These are phyloP conservation scores for Monomorium pharaonis DNA, from an alignment of 1,140 invertebrate species.

Conservation along the genomic window DNA sequence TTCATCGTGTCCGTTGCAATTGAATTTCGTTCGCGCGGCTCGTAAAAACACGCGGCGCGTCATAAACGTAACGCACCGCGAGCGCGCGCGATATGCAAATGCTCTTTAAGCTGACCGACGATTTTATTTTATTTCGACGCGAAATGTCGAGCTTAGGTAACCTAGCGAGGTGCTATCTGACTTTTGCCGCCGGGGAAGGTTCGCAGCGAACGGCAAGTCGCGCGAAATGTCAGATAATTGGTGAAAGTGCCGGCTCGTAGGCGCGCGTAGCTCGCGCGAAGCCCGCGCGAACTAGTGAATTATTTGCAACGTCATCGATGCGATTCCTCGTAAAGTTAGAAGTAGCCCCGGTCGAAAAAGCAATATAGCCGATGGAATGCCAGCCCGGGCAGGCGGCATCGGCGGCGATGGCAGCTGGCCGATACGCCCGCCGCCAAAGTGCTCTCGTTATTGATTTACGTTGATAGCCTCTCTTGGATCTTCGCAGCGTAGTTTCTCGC, in stretches of 20 bases:
- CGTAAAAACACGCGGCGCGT: conserved; percentile 15
- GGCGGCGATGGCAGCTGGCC: conserved; percentile 76
- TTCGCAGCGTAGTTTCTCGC: conserved; percentile 52
- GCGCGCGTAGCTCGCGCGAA: not conserved
- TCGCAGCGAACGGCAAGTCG: conserved; percentile 29
- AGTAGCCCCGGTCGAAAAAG: conserved; percentile 67
- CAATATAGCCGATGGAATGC: conserved; percentile 77
- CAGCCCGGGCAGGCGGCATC: conserved; percentile 29
- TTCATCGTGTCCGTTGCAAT: not conserved
- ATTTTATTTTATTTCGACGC: not conserved
- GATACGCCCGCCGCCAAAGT: conserved; percentile 78
- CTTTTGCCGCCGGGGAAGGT: not conserved
- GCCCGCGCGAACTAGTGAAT: conserved; percentile 30
- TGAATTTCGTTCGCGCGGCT: conserved; percentile 10
- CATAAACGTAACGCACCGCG: conserved; percentile 1
- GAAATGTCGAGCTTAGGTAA: not conserved
- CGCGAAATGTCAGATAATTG: conserved; percentile 65
- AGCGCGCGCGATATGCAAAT: conserved; percentile 27
- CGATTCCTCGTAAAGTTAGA: conserved; percentile 74
- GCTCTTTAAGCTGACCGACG: too few species aligned
- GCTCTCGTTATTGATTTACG: conserved; percentile 82
- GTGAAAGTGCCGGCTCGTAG: conserved; percentile 63
- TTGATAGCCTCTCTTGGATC: conserved; percentile 80
- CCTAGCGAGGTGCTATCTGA: not conserved
- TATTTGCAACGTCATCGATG: conserved; percentile 75